A percentile compares a stretch with the other conserved stretches of the same genome.
These are phyloP conservation scores for Alsophila aescularia DNA, from an alignment of 2,888 invertebrate genomes.

Conservation along the genomic window DNA sequence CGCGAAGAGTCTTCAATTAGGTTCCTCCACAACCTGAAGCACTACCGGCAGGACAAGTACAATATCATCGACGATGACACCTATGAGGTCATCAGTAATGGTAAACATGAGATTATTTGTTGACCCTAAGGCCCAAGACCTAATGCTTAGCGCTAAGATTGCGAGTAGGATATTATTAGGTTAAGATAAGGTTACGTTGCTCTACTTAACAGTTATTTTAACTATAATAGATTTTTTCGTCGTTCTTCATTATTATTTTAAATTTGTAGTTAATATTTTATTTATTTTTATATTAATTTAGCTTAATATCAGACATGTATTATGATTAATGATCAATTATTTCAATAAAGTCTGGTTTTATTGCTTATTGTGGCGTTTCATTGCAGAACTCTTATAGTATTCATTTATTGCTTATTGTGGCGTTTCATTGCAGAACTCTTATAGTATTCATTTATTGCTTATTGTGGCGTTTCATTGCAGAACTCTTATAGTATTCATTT, in stretches of 20 bases:
- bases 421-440: no score
- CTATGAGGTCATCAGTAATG: slow-evolving; percentile 79
- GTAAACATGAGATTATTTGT: slow-evolving; percentile 73
- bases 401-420: background rate
- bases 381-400: no score
- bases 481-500: no score
- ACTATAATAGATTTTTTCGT: slow-evolving; percentile 1
- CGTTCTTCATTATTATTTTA: background rate
- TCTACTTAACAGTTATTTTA: slow-evolving; percentile 2
- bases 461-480: no score
- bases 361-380: background rate
- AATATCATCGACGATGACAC: slow-evolving; percentile 87
- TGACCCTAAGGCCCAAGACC: slow-evolving; percentile 51
- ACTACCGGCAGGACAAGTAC: slow-evolving; percentile 87
- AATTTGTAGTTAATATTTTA: slow-evolving; percentile 18
- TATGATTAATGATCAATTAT: slow-evolving; percentile 25
- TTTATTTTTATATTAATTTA: slow-evolving; percentile 35
- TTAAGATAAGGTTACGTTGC: background rate
- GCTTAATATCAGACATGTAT: slow-evolving; percentile 33
- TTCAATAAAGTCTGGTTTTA: slow-evolving; percentile 36
- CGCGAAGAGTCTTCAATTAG: slow-evolving; percentile 86
- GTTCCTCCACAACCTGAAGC: slow-evolving; percentile 86
- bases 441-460: background rate
- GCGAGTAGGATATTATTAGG: no score
- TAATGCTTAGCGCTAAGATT: slow-evolving; percentile 30